phyloP scores from a whole-genome alignment of 2,113 vertebrate genomes.

The Ivindomyrus marchei region DNA sequence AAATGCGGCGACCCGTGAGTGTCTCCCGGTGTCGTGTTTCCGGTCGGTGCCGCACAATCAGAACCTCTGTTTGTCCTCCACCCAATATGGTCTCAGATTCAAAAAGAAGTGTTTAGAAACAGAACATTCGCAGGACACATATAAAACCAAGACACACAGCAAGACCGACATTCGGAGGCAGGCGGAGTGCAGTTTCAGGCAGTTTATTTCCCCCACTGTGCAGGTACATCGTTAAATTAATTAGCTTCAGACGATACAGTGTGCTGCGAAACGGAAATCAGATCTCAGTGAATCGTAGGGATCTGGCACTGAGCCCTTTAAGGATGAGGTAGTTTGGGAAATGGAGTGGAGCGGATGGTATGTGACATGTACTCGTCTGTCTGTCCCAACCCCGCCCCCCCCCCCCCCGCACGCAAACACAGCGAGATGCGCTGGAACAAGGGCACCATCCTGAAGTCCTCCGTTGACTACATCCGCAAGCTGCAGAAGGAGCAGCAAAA shows the following conservation, averaged over 20 bases:
- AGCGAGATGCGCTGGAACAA: conserved; percentile 73
- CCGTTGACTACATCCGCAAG: conserved; percentile 67
- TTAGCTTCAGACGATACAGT: background rate
- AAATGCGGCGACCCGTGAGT: conserved; percentile 66
- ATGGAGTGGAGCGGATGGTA: background rate
- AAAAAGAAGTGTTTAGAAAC: background rate
- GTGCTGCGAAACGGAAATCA: background rate
- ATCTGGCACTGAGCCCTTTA: background rate
- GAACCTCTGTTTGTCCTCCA: background rate
- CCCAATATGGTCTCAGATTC: background rate
- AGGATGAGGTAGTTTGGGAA: background rate
- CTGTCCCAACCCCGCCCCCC: background rate
- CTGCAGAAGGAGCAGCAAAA: conserved; percentile 68
- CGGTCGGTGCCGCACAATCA: background rate
- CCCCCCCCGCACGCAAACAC: background rate
- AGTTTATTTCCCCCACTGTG: background rate
- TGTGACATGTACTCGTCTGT: background rate
- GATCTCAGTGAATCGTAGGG: background rate
- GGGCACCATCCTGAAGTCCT: conserved; percentile 67
- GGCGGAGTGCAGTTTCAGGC: background rate
- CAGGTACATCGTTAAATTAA: background rate
- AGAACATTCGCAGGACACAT: background rate
- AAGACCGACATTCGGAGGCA: background rate
- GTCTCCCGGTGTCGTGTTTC: background rate
- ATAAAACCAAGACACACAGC: background rate